Evolutionary conservation across 1,140 invertebrate genomes (phyloP), one percentile per base, ranked within the genome.

Genomic region (Pinna nobilis): DNA sequence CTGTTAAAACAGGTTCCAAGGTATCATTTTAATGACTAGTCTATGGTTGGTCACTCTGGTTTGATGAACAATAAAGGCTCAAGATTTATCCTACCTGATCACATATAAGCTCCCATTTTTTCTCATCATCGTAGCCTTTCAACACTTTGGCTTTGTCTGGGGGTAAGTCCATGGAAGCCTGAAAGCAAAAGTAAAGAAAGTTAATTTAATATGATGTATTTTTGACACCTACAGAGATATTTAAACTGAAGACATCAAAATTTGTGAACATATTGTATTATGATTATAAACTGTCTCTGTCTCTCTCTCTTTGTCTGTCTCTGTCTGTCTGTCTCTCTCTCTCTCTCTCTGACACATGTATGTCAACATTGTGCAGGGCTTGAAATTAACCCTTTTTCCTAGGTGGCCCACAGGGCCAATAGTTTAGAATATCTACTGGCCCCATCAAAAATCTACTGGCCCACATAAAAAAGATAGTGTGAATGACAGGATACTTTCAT

Each of bases 91-190:
- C n/a, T 88, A 96, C 95, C 93, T 99, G 97, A 93, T 99, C 98
- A 91, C 97, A 98, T 89, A 99, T 98, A 87, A 99, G 95, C 88
- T 99, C 98, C 97, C 98, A 99, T 91, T 99, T 99, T 88, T 98
- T 99, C 86, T 98, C 96, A 86, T 96, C 94, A 90, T 99, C 96
- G 87, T 99, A 99, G 86, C 96, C 95, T 83, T 96, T 96, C 53
- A 99, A 91, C 9, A 99, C 92, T 90, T 99, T 99, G 71, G 97
- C 96, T 90, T 99, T 99, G 89, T 99, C 98, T 20, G 98, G 97
- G 15, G 98, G 98, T 77, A 99, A 91, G 90, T 99, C 98, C 98
- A 99, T 99, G 55, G 86, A 87, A 33, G 79, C 81, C 87, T 88
- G 78, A 37, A 81, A 81, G 73, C 51, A 63, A 76, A 55, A 68